Evolutionary conservation across 35 echinoderm and acorn worm species (phyloP).

Genomic region (Heliocidaris tuberculata): DNA sequence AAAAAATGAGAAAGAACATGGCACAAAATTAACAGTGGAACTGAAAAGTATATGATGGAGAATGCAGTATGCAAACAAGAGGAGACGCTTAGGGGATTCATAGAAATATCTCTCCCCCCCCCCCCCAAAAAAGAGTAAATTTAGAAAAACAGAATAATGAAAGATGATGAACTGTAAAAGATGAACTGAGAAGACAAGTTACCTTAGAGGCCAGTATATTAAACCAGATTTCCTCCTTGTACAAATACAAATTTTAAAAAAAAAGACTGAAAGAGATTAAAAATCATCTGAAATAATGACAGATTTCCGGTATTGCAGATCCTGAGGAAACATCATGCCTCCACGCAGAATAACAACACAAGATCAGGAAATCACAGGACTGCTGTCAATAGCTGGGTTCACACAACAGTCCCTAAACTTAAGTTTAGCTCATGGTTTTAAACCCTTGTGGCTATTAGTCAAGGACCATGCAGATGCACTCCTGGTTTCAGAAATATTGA

Average conservation of each 20-base stretch:
- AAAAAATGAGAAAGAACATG: not conserved
- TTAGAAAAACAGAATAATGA: not conserved
- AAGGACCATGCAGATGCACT: no score
- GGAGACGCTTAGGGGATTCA: not conserved
- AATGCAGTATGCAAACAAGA: not conserved
- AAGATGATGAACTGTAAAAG: not conserved
- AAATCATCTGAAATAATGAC: not conserved
- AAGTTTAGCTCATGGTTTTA: no score
- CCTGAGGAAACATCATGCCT: not conserved
- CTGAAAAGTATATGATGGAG: not conserved
- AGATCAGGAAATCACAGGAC: not conserved
- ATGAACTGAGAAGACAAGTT: not conserved
- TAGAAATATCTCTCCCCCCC: not conserved
- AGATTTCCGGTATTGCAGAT: not conserved
- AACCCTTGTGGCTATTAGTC: no score
- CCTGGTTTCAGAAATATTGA: no score
- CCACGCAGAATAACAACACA: not conserved
- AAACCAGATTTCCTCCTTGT: not conserved
- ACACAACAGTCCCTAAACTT: no score
- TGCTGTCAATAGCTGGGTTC: not conserved
- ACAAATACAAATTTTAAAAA: not conserved
- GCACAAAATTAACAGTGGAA: not conserved
- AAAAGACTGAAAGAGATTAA: not conserved
- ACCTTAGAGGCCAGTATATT: no score
- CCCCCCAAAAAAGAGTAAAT: not conserved